Evolutionary conservation across 1,140 invertebrate species (phyloP), one percentile per base, ranked within the genome.

Genomic region (Idris sp.): DNA sequence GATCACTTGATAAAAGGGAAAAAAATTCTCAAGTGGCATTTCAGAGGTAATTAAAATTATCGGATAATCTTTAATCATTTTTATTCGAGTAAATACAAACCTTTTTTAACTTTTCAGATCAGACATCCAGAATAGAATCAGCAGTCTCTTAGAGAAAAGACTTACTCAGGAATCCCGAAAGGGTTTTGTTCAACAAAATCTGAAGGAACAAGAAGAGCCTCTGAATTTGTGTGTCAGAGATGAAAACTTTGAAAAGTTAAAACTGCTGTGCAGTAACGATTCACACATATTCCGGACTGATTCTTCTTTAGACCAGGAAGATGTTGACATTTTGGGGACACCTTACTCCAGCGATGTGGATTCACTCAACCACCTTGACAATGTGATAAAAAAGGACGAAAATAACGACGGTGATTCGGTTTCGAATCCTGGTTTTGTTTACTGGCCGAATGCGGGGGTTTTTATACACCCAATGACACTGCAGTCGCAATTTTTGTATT

Each of bases 221-320:
- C 84, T 97, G 3, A 97, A 97, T 85, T 88, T 97, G 0, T 96
- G 95, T 73, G 89, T 96, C 26, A 87, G 94, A 26, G 94, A 94
- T 77, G 80, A 91, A 19, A 91, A 91, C 65, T 90, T 92, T 43
- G 77, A 92, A 2, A 92, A 92, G 77, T 90, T 92, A 51, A 87
- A 91, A 62, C 82, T 92, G 8, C 79, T 89, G 13, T 85, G 90
- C 30, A 91, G 90, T 28, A 91, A 90, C 69, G 88, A 88, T 22
- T 82, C 89, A 0, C 81, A 78, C 2, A 88, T 90, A 62, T 74
- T 88, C 1, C 91, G 91, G 73, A 88, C 85, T 13, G 91, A 92
- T 49, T 83, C 85, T 1, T 85, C 84, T 0, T 90, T 90, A 41
- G 89, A 89, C 30, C 85, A 85, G 0, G 87, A 86, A 14, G 90